Conservation (phyloP, 2,797 vertebrate genomes). For the Falco cherrug region DNA sequence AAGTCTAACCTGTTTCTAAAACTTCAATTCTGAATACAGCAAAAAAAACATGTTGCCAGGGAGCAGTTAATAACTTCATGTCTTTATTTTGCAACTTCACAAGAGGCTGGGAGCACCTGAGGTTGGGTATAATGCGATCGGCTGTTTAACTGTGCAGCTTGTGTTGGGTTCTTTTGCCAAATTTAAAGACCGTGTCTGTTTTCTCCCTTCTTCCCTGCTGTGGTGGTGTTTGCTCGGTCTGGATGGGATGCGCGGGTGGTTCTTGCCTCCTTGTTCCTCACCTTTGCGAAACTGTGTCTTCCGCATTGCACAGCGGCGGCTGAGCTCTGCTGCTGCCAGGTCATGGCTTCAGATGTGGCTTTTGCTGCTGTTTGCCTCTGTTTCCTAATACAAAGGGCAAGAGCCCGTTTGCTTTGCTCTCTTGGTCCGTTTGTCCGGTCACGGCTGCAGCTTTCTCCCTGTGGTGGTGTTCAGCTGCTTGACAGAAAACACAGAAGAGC, state of each 20-base stretch:
- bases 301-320: rapidly evolving
- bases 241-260: rapidly evolving
- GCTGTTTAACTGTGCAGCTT: not conserved
- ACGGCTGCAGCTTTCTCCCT: not conserved
- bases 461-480: not conserved
- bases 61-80: not conserved
- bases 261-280: not conserved
- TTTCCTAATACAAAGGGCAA: not conserved
- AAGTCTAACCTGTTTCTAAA: not conserved
- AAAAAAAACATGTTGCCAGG: not conserved
- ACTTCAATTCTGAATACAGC: not conserved
- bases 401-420: rapidly evolving
- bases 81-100: not conserved
- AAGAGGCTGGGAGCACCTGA: not conserved
- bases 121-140: not conserved
- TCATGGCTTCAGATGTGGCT: not conserved
- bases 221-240: rapidly evolving
- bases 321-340: not conserved
- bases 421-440: not conserved
- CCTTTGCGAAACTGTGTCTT: not conserved
- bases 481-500: not conserved
- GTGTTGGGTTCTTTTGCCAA: not conserved
- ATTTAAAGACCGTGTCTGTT: not conserved
- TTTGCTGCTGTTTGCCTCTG: not conserved
- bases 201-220: not conserved